These are phyloP conservation scores for Accipiter cooperii DNA, from an alignment of 2,113 vertebrate genomes.

Conservation along the genomic window DNA sequence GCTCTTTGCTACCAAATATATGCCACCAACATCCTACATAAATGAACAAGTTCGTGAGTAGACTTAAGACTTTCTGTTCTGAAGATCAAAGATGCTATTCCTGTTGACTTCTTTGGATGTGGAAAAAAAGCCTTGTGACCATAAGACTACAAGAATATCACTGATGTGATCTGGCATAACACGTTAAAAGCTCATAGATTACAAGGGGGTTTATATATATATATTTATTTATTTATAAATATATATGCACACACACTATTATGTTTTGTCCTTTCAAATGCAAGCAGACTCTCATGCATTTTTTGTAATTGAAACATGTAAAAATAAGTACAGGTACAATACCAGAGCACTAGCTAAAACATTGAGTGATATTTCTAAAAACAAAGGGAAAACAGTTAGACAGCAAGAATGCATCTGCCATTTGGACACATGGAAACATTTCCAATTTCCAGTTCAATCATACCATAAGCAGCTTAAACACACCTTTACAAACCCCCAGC, in stretches of 20 bases:
- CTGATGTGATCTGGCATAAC: neutral
- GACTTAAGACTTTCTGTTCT: neutral
- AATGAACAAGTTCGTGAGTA: neutral
- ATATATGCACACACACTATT: no score
- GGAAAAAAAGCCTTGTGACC: neutral
- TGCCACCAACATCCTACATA: neutral
- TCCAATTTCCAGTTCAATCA: neutral
- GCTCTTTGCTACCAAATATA: neutral
- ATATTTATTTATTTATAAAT: no score
- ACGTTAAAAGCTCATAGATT: neutral
- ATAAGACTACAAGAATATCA: neutral
- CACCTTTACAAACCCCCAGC: neutral
- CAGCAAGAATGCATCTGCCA: neutral
- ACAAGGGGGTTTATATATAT: neutral
- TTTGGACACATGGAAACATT: neutral
- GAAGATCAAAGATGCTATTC: neutral
- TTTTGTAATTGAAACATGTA: neutral
- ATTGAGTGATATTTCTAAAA: neutral
- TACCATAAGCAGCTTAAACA: neutral
- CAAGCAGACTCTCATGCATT: neutral
- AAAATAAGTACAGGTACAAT: neutral
- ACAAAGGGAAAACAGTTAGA: neutral
- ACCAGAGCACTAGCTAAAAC: neutral
- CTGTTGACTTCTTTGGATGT: neutral
- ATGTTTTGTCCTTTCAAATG: neutral